Percentiles rank a stretch among this genome's conserved stretches.
These are phyloP conservation scores for Lypha dubia DNA, from an alignment of 2,888 invertebrate genomes.

Conservation along the genomic window DNA sequence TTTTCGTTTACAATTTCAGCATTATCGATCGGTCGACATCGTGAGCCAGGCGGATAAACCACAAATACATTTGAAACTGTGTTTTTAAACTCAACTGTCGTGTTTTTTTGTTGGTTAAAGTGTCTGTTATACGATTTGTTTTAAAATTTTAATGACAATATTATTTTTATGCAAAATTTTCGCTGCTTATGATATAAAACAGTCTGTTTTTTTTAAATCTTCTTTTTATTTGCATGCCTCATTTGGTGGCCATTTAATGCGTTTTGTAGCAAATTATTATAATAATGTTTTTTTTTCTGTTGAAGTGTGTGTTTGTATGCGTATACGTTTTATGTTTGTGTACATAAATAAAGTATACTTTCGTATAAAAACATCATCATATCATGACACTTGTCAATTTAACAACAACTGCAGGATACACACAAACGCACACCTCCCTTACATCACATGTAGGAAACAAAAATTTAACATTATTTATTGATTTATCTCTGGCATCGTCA, in stretches of 20 bases:
- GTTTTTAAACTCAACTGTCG: neutral
- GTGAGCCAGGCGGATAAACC: too few relatives aligned
- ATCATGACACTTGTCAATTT: constrained; percentile 42
- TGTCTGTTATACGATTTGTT: neutral
- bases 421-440: too few relatives aligned
- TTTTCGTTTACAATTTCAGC: too few relatives aligned
- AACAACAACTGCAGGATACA: constrained; percentile 44
- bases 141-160: constrained; percentile 1
- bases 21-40: too few relatives aligned
- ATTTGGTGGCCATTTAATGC: constrained; percentile 14
- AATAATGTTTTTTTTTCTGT: neutral
- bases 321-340: neutral
- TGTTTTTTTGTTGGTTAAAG: neutral
- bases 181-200: neutral
- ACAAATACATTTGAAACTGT: constrained; percentile 11
- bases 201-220: neutral
- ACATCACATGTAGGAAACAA: constrained; percentile 6
- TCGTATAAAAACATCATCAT: neutral
- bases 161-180: constrained; percentile 4
- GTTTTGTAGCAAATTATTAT: too few relatives aligned
- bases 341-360: neutral
- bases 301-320: neutral
- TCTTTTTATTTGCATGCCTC: neutral
- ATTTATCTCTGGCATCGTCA: constrained; percentile 3
- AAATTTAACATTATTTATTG: constrained; percentile 22